A percentile compares a stretch with the other conserved stretches of the same genome.
phyloP scores from a whole-genome alignment of 2,888 invertebrate genomes.

The Sinohyriopsis cumingii region DNA sequence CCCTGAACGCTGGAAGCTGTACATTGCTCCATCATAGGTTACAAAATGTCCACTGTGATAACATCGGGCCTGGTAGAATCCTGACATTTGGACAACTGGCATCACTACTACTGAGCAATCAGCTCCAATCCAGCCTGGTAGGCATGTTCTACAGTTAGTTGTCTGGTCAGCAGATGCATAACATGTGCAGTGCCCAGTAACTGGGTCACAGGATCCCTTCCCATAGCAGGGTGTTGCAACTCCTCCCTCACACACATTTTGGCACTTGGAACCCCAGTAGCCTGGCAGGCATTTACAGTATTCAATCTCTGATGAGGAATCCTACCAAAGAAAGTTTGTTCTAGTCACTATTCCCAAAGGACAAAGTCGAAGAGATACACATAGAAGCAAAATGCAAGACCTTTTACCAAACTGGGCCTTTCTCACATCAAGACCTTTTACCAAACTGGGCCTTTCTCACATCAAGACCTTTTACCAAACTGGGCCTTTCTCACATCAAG shows the following conservation, averaged over 20 bases:
- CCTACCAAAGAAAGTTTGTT: neutral
- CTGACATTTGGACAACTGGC: neutral
- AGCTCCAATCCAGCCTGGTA: slow-evolving; percentile 43
- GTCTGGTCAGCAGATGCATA: slow-evolving; percentile 41
- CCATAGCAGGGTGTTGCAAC: slow-evolving; percentile 45
- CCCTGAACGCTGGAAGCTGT: slow-evolving; percentile 38
- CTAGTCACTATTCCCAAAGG: neutral
- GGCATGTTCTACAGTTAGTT: slow-evolving; percentile 45
- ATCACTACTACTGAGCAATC: slow-evolving; percentile 23
- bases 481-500: no score
- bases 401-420: no score
- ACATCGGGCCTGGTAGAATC: slow-evolving; percentile 2
- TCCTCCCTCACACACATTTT: slow-evolving; percentile 52
- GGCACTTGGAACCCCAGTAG: slow-evolving; percentile 46
- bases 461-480: no score
- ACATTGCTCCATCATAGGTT: slow-evolving; percentile 51
- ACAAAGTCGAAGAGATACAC: no score
- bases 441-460: no score
- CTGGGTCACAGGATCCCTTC: slow-evolving; percentile 46
- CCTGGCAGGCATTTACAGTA: slow-evolving; percentile 41
- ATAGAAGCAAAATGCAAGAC: no score
- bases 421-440: no score
- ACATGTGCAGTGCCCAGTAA: slow-evolving; percentile 45
- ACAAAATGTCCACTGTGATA: slow-evolving; percentile 36
- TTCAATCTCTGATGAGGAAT: slow-evolving; percentile 5